Conservation (phyloP, 2,113 vertebrate species). For the Emydocephalus ijimae region DNA sequence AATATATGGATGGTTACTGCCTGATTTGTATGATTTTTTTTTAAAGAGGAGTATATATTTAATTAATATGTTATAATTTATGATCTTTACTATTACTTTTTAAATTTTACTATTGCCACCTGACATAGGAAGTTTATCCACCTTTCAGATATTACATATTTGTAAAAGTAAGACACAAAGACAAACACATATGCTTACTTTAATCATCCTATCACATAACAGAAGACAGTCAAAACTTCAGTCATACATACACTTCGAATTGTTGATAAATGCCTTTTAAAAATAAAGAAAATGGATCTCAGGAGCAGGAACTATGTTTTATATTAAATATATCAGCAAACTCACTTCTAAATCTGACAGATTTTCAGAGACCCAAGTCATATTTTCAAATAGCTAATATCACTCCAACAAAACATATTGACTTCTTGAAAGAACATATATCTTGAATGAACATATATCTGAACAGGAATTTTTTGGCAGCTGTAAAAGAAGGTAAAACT, state of each 20-base stretch:
- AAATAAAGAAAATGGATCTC: neutral
- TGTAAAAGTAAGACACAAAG: neutral
- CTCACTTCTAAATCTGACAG: neutral
- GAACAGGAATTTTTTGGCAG: neutral
- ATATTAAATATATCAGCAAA: neutral
- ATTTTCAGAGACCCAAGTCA: neutral
- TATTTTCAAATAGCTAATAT: neutral
- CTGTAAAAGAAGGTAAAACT: neutral
- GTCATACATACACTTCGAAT: neutral
- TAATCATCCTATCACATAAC: neutral
- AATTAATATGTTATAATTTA: neutral
- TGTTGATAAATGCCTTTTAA: neutral
- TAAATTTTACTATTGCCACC: neutral
- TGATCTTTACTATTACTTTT: neutral
- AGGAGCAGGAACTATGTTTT: neutral
- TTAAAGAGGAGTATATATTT: neutral
- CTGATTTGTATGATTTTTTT: neutral
- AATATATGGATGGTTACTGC: neutral
- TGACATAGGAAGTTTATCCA: neutral
- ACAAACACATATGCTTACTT: neutral
- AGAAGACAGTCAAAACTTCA: neutral
- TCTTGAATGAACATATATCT: neutral
- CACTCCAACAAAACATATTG: neutral
- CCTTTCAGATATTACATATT: neutral
- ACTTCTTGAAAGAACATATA: neutral